Percentiles rank a stretch among this genome's conserved stretches.
These are phyloP conservation scores for Tipula unca DNA, from an alignment of 2,888 invertebrate species.

Conservation along the genomic window DNA sequence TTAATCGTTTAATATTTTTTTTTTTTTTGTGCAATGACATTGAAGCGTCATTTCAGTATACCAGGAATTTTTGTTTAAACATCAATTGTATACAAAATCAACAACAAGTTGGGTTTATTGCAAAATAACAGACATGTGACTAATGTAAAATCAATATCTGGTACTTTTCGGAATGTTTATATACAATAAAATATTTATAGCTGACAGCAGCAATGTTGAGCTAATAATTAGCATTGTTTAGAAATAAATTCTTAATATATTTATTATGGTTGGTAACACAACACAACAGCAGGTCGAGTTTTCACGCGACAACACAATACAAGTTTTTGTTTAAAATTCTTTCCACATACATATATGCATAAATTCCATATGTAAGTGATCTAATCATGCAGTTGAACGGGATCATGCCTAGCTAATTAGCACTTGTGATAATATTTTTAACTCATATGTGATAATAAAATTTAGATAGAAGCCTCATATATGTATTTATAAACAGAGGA, in stretches of 20 bases:
- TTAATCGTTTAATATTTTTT: not conserved
- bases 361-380: not conserved
- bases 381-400: not conserved
- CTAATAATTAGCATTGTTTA: not conserved
- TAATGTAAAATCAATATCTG: not conserved
- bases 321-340: not conserved
- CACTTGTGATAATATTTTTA: not conserved
- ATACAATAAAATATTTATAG: no score
- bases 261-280: not conserved
- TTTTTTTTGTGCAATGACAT: not conserved
- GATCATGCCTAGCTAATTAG: not conserved
- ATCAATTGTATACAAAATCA: not conserved
- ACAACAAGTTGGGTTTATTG: not conserved
- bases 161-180: no score
- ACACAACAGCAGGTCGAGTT: not conserved
- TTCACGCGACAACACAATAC: not conserved
- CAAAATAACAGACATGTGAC: not conserved
- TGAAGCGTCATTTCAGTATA: not conserved
- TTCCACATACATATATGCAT: not conserved
- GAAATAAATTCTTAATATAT: not conserved
- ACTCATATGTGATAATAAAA: not conserved
- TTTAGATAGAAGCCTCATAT: no score
- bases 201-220: not conserved
- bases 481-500: not conserved
- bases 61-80: not conserved